Evolutionary conservation across 2,888 invertebrate genomes (phyloP).

Genomic region (Acrobasis suavella): DNA sequence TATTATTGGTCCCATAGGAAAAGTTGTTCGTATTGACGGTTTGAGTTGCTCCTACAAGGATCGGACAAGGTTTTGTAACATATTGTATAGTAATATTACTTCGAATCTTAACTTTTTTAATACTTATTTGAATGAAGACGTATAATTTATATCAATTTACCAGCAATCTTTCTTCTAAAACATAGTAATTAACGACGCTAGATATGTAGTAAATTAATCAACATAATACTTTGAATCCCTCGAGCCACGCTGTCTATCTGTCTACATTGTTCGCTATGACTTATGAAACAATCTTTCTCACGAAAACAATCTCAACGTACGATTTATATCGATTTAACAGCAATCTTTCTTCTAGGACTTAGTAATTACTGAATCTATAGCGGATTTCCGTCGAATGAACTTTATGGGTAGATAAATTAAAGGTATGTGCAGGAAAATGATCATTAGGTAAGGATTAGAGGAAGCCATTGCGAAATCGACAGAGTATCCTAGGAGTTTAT

Average conservation of each 20-base stretch:
- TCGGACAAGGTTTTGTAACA: too few species aligned
- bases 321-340: neutral
- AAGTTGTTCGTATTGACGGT: too few species aligned
- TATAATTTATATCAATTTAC: too few species aligned
- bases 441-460: constrained; percentile 6
- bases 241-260: neutral
- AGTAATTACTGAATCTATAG: constrained; percentile 14
- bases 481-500: neutral
- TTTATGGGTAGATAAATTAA: constrained; percentile 15
- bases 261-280: neutral
- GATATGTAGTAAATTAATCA: neutral
- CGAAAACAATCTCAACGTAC: constrained; percentile 6
- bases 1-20: too few species aligned
- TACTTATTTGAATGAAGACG: too few species aligned
- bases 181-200: too few species aligned
- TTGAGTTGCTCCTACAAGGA: too few species aligned
- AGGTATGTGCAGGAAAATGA: constrained; percentile 8
- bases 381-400: constrained; percentile 15
- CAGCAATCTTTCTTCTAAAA: too few species aligned
- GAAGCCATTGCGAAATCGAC: neutral
- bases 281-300: constrained; percentile 1
- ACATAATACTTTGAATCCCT: neutral
- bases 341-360: constrained; percentile 16
- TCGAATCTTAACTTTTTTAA: too few species aligned
- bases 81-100: too few species aligned